Conservation (phyloP, 2,797 vertebrate species). For the Trichosurus vulpecula region DNA sequence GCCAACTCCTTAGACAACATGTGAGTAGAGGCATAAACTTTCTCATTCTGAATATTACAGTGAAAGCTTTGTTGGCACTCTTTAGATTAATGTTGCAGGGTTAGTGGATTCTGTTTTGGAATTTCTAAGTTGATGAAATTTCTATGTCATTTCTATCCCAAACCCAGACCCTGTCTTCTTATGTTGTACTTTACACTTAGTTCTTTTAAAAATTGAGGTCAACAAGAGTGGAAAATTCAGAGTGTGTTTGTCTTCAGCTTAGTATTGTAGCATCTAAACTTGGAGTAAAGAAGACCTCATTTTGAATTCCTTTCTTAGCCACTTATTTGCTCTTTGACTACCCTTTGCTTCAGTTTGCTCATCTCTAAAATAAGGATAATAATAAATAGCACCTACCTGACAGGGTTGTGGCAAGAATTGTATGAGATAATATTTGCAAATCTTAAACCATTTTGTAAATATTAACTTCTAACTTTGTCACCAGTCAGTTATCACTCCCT, state of each 20-base stretch:
- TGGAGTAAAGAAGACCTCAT: neutral
- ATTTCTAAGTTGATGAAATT: neutral
- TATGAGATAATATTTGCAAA: neutral
- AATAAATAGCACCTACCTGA: neutral
- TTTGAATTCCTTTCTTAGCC: constrained; percentile 3
- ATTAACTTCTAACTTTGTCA: neutral
- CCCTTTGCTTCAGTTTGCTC: constrained; percentile 36
- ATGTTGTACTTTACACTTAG: neutral
- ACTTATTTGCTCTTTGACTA: constrained; percentile 19
- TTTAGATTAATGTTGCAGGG: neutral
- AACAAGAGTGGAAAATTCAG: neutral
- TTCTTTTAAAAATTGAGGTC: neutral
- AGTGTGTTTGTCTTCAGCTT: neutral
- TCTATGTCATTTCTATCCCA: neutral
- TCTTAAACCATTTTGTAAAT: neutral
- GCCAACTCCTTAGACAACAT: neutral
- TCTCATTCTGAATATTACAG: neutral
- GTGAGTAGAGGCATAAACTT: neutral
- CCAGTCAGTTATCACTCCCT: neutral
- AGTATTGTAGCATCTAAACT: neutral
- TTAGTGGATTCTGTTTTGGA: neutral
- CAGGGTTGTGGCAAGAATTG: constrained; percentile 25
- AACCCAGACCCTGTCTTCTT: neutral
- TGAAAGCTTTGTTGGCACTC: neutral
- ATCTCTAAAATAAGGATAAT: constrained; percentile 48